Conservation (phyloP, 1,140 invertebrate species). For the Leptinotarsa lineolata region DNA sequence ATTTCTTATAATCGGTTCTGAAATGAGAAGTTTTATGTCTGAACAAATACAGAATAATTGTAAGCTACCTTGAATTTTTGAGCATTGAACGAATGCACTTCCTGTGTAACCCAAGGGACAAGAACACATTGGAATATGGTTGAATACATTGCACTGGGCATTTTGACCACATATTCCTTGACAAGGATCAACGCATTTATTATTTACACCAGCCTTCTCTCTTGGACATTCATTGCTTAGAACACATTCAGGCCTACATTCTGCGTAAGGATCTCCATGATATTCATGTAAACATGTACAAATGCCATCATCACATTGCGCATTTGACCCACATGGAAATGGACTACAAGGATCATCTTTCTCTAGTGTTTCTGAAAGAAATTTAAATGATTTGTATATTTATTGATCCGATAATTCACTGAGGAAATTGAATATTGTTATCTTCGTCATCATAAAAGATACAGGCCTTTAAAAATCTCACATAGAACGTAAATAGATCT, state of each 20-base stretch:
- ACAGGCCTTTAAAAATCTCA: constrained; percentile 82
- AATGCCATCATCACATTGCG: constrained; percentile 61
- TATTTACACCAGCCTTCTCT: constrained; percentile 69
- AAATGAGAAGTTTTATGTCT: constrained; percentile 23
- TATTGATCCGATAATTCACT: not conserved
- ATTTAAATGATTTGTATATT: not conserved
- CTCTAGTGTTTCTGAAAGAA: constrained; percentile 52
- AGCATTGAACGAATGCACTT: constrained; percentile 65
- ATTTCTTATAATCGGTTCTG: constrained; percentile 48
- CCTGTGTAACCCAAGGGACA: constrained; percentile 65
- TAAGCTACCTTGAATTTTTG: constrained; percentile 35
- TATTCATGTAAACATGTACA: constrained; percentile 59
- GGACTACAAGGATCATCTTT: constrained; percentile 67
- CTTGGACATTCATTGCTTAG: constrained; percentile 69
- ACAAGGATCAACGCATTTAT: constrained; percentile 76
- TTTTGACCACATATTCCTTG: constrained; percentile 69
- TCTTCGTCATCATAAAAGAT: constrained; percentile 79
- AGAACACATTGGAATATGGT: constrained; percentile 70
- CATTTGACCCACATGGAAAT: constrained; percentile 73
- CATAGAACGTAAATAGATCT: too few relatives aligned
- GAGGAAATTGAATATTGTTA: constrained; percentile 58
- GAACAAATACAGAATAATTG: constrained; percentile 12
- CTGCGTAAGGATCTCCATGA: constrained; percentile 59
- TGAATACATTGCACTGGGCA: constrained; percentile 67
- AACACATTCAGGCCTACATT: constrained; percentile 72